Base-by-base conservation (phyloP, 2,113 vertebrate species). In the Setophaga petechia region DNA sequence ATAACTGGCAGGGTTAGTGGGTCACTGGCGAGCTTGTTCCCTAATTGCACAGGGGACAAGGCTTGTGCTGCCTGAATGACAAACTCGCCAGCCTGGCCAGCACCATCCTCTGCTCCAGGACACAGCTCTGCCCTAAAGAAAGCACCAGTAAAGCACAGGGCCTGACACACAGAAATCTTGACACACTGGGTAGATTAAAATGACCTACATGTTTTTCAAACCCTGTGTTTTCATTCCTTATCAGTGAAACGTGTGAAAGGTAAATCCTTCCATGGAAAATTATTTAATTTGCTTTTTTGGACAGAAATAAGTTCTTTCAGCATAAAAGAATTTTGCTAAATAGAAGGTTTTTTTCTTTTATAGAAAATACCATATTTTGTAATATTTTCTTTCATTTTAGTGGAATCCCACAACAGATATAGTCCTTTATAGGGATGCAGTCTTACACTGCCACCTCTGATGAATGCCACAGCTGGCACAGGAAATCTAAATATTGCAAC, bases 11-110 rank as follows among this genome's bases (percentile, higher is more conserved):
- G 88, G 79, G 83, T 68, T 59, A 87, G 84, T 54, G 3, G 30
- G 79, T 84, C 87, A 84, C 74, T 71, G 73, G 44, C 46, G 79
- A 93, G 66, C 63, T 52, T 67, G 59, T 76, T 94, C 89, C 72
- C 68, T 96, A 92, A 96, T 72, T 96, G 86, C 76, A 75, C 51
- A 28, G 81, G 77, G 93, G 72, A 95, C 55, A 71, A 81, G 66
- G 68, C 43, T 84, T 92, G 24, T 63, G 65, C 78, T 79, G 83
- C 57, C 27, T 71, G 61, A 59, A 85, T 85, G 75, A 94, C 81
- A 95, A 63, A 76, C n/a, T 27, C 31, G 31, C 28, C 52, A 63
- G 66, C 59, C 59, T 75, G 51, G n/a, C 83, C 58, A 59, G 55
- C 13, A 13, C 2, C 8, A 81, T 81, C 67, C 63, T 68, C 51